These are phyloP conservation scores for Microctonus aethiopoides DNA, from an alignment of 2,888 invertebrate genomes.

Conservation along the genomic window DNA sequence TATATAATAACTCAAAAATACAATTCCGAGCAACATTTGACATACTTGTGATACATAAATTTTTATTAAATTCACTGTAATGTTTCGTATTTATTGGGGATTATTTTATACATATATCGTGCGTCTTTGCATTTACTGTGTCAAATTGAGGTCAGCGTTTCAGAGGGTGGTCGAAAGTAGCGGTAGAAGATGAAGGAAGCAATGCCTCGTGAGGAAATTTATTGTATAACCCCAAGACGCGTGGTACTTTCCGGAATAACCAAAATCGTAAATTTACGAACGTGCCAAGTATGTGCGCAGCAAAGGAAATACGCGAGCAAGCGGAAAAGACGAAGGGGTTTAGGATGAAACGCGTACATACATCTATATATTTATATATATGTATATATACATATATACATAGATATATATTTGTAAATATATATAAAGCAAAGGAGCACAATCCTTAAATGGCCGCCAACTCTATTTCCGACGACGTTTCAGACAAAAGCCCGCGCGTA, in stretches of 20 bases:
- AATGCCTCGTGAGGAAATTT: constrained; percentile 25
- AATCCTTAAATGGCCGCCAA: constrained; percentile 25
- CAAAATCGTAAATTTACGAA: constrained; percentile 46
- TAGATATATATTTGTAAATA: background rate
- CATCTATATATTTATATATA: no score
- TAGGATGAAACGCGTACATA: background rate
- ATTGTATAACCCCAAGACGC: constrained; percentile 27
- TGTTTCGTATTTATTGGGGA: background rate
- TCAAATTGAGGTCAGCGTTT: constrained; percentile 28
- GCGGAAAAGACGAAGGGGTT: constrained; percentile 13
- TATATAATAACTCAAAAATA: no score
- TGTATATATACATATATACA: no score
- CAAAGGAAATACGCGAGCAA: constrained; percentile 24
- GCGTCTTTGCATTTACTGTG: background rate
- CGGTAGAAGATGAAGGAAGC: background rate
- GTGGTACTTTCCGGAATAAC: constrained; percentile 28
- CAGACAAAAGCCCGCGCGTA: constrained; percentile 15
- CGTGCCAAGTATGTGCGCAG: constrained; percentile 42
- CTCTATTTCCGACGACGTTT: constrained; percentile 22
- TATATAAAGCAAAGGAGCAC: background rate
- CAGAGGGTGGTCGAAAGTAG: constrained; percentile 1
- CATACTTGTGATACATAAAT: background rate
- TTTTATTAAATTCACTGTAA: constrained; percentile 1
- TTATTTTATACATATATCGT: background rate
- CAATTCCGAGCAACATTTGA: background rate